A percentile compares a stretch with the other conserved stretches of the same genome.
These are phyloP conservation scores for Pollimyrus isidori DNA, from an alignment of 2,113 vertebrate genomes.

Conservation along the genomic window DNA sequence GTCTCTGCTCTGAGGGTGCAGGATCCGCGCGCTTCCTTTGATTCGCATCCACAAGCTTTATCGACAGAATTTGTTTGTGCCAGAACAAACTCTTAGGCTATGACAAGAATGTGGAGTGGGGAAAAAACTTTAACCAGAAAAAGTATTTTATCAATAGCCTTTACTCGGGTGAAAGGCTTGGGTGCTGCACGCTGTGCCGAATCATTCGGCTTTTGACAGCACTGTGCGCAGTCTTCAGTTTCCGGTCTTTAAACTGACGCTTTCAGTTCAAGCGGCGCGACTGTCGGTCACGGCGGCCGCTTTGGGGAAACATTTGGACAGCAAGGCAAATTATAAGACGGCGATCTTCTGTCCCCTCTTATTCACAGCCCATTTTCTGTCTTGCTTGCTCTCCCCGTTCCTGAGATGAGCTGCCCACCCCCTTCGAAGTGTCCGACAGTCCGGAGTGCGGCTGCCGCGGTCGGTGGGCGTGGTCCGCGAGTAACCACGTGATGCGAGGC, in stretches of 20 bases:
- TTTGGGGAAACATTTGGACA: not conserved
- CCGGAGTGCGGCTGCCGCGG: not conserved
- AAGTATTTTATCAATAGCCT: not conserved
- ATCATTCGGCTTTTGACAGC: not conserved
- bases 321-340: not conserved
- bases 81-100: constrained; percentile 14
- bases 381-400: not conserved
- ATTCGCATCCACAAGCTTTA: not conserved
- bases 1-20: constrained; percentile 49
- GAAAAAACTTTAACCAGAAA: not conserved
- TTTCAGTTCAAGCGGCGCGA: not conserved
- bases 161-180: not conserved
- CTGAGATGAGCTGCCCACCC: not conserved
- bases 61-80: not conserved
- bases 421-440: not conserved
- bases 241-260: not conserved
- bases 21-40: not conserved
- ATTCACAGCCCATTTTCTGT: not conserved
- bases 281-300: not conserved
- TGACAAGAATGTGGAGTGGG: not conserved
- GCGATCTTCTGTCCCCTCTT: not conserved
- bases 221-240: not conserved
- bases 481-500: not conserved
- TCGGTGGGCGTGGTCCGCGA: not conserved
- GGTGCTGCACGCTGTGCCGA: not conserved